Percentiles rank a stretch among this genome's conserved stretches.
Evolutionary conservation across 2,888 invertebrate species (phyloP).

Genomic region (Mantis religiosa): DNA sequence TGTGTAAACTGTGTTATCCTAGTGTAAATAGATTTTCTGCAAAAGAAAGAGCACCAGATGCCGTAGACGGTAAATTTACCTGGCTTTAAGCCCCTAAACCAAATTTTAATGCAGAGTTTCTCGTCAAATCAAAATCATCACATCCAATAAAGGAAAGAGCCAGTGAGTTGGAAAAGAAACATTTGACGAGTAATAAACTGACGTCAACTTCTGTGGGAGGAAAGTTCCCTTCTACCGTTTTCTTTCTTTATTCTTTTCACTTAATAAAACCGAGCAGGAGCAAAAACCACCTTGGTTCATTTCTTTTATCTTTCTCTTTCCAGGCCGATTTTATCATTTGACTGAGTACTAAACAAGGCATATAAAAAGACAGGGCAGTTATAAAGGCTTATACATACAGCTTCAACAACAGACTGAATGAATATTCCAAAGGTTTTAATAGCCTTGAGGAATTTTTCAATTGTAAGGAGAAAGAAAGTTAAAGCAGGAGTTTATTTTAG

Average conservation of each 20-base stretch:
- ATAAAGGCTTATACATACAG: not conserved
- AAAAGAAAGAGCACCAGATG: not conserved
- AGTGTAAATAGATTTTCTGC: not conserved
- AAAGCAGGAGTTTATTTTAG: not conserved
- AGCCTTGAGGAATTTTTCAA: not conserved
- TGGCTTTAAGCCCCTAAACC: not conserved
- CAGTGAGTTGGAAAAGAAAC: not conserved
- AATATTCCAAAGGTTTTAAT: not conserved
- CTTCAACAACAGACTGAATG: not conserved
- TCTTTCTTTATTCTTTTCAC: not conserved
- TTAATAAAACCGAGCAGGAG: not conserved
- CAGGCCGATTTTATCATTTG: slow-evolving; percentile 1
- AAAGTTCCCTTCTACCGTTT: not conserved
- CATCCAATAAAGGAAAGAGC: not conserved
- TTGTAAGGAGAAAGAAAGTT: not conserved
- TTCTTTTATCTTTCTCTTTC: not conserved
- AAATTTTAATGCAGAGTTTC: not conserved
- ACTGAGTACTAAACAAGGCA: slow-evolving; percentile 7
- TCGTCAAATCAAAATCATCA: not conserved
- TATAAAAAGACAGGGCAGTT: not conserved
- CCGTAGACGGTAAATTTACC: not conserved
- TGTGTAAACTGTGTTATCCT: too few species aligned
- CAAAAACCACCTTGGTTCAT: not conserved
- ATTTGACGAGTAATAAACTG: not conserved
- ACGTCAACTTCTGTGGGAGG: not conserved